Conservation (phyloP, 1,140 invertebrate genomes). For the Bilobella aurantiaca region DNA sequence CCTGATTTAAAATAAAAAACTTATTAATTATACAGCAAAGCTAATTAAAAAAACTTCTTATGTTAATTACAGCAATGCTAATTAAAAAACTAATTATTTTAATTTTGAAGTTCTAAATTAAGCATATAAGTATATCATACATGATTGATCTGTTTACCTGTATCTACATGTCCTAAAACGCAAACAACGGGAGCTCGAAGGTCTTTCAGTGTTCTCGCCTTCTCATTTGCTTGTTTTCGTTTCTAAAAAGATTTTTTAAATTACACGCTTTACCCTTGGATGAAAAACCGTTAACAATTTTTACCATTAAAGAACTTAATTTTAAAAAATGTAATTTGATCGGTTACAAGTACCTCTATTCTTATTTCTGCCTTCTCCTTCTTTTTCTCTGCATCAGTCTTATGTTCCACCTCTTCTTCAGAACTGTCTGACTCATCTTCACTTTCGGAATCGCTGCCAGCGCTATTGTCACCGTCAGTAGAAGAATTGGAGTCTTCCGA, state of each 20-base stretch:
- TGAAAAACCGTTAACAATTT: background rate
- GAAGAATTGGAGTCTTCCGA: no score
- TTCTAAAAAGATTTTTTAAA: conserved; percentile 54
- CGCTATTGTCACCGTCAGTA: no score
- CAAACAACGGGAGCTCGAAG: conserved; percentile 93
- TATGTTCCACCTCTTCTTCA: conserved; percentile 40
- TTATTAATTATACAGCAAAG: background rate
- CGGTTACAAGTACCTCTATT: conserved; percentile 49
- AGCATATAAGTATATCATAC: background rate
- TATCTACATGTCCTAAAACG: conserved; percentile 98
- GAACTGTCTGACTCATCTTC: conserved; percentile 8
- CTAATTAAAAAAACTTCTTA: no score
- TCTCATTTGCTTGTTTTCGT: conserved; percentile 71
- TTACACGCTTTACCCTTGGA: no score
- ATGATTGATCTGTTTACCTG: conserved; percentile 48
- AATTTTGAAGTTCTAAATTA: background rate
- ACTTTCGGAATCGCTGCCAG: background rate
- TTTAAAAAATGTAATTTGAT: background rate
- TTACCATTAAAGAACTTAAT: background rate
- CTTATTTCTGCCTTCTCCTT: conserved; percentile 53
- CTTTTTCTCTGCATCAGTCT: conserved; percentile 54
- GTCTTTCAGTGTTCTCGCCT: conserved; percentile 62
- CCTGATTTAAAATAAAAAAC: conserved; percentile 25
- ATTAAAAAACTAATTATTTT: background rate
- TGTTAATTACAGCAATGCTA: no score